Percentiles rank a stretch among this genome's conserved stretches.
phyloP scores from a whole-genome alignment of 2,113 vertebrate genomes.

The Lycaon pictus region DNA sequence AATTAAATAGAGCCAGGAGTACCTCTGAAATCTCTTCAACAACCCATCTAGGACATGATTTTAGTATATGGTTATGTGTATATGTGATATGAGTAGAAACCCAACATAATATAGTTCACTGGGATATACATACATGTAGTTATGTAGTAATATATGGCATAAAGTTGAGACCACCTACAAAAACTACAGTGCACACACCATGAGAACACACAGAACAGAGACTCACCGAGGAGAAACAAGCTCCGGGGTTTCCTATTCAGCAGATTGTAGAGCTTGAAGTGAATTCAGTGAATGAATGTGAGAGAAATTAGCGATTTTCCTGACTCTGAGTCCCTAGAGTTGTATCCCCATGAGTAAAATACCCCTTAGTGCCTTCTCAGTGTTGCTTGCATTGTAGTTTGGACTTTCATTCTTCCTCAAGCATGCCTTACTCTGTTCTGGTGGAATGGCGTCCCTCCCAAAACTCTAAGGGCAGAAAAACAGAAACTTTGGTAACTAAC shows the following conservation, averaged over 20 bases:
- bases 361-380: not conserved
- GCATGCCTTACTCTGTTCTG: not conserved
- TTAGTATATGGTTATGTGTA: not conserved
- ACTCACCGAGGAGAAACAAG: not conserved
- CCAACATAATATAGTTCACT: not conserved
- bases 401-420: slow-evolving; percentile 8
- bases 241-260: not conserved
- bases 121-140: not conserved
- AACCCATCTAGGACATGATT: not conserved
- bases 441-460: not conserved
- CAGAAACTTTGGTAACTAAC: not conserved
- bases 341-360: not conserved
- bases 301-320: not conserved
- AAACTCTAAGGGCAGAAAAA: not conserved
- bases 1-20: not conserved
- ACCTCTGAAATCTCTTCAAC: not conserved
- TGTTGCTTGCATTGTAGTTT: not conserved
- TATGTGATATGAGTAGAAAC: not conserved
- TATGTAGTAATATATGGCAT: not conserved
- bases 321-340: not conserved
- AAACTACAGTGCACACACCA: not conserved
- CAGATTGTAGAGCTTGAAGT: not conserved
- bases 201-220: not conserved
- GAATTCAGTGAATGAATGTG: not conserved
- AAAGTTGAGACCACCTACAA: not conserved